Evolutionary conservation across 1,140 invertebrate species (phyloP).

Genomic region (Saccostrea cuccullata): DNA sequence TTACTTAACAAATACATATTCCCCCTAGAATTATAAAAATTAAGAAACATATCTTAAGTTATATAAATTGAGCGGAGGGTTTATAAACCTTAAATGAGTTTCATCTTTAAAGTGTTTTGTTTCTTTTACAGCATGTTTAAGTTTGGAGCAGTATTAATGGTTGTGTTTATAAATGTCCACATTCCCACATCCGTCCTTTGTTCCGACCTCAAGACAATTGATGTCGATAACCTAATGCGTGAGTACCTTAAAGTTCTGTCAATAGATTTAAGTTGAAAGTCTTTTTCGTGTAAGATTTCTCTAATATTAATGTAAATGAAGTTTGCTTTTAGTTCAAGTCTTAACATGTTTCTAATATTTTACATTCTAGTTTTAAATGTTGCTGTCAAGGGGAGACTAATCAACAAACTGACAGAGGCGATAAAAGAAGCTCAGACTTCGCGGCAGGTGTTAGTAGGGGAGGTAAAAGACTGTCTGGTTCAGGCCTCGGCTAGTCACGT

Average conservation of each 20-base stretch:
- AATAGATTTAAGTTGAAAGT: too few species aligned
- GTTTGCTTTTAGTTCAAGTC: too few species aligned
- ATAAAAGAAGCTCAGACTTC: not conserved
- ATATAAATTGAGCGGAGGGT: too few species aligned
- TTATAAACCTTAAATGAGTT: too few species aligned
- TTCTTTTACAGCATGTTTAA: not conserved
- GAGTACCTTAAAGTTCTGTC: not conserved
- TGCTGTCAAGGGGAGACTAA: not conserved
- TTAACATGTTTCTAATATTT: not conserved
- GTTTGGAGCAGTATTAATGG: not conserved
- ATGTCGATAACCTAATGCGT: conserved; percentile 16
- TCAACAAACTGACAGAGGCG: conserved; percentile 15
- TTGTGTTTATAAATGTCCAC: not conserved
- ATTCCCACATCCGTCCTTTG: not conserved
- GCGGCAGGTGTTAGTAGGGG: not conserved
- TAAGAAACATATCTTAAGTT: too few species aligned
- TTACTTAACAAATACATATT: too few species aligned
- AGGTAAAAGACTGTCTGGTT: conserved; percentile 1
- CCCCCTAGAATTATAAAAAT: too few species aligned
- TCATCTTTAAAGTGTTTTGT: not conserved
- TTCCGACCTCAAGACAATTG: not conserved
- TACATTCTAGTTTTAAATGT: conserved; percentile 18
- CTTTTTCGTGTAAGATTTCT: too few species aligned
- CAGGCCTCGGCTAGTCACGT: conserved; percentile 21
- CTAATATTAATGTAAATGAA: too few species aligned